These are phyloP conservation scores for Siniperca undulata DNA, from an alignment of 2,797 vertebrate genomes.

Conservation along the genomic window DNA sequence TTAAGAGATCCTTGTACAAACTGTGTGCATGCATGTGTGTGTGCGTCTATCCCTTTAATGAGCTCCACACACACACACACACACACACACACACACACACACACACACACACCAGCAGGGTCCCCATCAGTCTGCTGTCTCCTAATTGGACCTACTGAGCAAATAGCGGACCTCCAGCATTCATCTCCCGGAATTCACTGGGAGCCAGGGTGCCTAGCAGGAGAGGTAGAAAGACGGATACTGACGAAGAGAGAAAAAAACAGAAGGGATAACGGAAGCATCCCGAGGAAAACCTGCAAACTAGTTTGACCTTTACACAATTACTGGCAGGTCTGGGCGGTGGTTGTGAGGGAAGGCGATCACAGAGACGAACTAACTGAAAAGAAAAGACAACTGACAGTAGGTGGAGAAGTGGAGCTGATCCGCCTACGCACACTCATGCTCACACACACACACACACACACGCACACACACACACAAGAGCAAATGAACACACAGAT, in stretches of 20 bases:
- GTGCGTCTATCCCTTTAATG: conserved; percentile 61
- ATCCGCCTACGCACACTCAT: conserved; percentile 11
- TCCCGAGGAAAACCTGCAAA: conserved; percentile 35
- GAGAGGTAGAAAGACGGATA: conserved; percentile 6
- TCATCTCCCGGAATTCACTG: conserved; percentile 68
- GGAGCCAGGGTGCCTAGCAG: conserved; percentile 32
- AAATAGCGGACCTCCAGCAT: conserved; percentile 63
- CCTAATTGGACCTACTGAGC: conserved; percentile 79
- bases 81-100: conserved; percentile 39
- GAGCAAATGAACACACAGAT: conserved; percentile 31
- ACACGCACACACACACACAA: not conserved
- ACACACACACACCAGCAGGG: conserved; percentile 48
- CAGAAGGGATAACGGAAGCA: not conserved
- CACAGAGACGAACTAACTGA: conserved; percentile 52
- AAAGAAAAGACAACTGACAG: conserved; percentile 36
- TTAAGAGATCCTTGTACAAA: conserved; percentile 43
- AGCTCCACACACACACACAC: conserved; percentile 21
- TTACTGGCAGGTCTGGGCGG: conserved; percentile 49
- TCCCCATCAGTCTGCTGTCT: conserved; percentile 73
- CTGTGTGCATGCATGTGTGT: conserved; percentile 23
- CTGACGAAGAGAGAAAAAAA: not conserved
- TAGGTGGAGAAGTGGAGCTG: conserved; percentile 42
- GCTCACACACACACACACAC: not conserved
- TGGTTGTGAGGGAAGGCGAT: conserved; percentile 44
- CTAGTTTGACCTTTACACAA: conserved; percentile 71